phyloP scores from a whole-genome alignment of 2,888 invertebrate genomes.

The Epiperipatus broadwayi region DNA sequence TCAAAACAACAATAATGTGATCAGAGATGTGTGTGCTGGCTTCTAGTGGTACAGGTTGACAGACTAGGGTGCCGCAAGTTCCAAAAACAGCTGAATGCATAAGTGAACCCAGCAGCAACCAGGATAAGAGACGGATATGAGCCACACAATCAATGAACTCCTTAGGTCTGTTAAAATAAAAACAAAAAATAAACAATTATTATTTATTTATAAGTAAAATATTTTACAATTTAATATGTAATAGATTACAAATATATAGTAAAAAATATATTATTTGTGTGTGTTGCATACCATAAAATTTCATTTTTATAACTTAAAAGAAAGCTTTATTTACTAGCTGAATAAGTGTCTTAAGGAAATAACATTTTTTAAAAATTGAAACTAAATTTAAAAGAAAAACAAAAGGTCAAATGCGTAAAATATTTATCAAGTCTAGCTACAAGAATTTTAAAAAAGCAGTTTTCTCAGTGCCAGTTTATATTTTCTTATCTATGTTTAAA shows the following conservation, averaged over 20 bases:
- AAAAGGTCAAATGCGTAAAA: too few relatives aligned
- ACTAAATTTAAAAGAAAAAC: too few relatives aligned
- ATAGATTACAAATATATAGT: neutral
- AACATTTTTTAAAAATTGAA: too few relatives aligned
- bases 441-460: too few relatives aligned
- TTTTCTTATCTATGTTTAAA: too few relatives aligned
- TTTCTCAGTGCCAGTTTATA: too few relatives aligned
- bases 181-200: neutral
- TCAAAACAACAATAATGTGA: slow-evolving; percentile 86
- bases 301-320: too few relatives aligned
- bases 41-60: slow-evolving; percentile 81
- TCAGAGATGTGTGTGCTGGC: slow-evolving; percentile 91
- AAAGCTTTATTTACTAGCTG: too few relatives aligned
- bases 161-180: slow-evolving; percentile 43
- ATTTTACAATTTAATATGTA: slow-evolving; percentile 8
- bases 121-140: slow-evolving; percentile 80
- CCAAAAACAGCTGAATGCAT: slow-evolving; percentile 57
- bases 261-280: neutral
- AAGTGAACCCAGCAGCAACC: slow-evolving; percentile 87
- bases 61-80: slow-evolving; percentile 25
- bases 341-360: too few relatives aligned
- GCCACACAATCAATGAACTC: slow-evolving; percentile 88
- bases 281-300: too few relatives aligned
- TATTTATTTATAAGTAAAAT: too few relatives aligned
- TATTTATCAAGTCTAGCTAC: too few relatives aligned